Percentiles rank a stretch among this genome's conserved stretches.
Conservation (phyloP, 2,797 vertebrate genomes). For the Cuniculus paca region DNA sequence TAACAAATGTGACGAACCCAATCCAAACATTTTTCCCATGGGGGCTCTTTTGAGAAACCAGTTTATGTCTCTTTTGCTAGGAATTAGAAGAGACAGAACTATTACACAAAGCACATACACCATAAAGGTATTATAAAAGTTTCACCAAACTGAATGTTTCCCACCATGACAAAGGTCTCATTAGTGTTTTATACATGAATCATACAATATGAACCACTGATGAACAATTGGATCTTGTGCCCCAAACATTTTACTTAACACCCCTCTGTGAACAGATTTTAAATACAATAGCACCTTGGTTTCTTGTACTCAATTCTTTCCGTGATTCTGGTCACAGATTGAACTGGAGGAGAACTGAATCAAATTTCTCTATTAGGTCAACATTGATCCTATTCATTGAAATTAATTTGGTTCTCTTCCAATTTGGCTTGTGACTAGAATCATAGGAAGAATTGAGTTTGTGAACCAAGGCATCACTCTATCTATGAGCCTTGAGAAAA, state of each 20-base stretch:
- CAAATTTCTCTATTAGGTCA: not conserved
- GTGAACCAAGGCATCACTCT: not conserved
- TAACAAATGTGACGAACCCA: not conserved
- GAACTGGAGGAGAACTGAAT: not conserved
- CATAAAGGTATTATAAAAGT: not conserved
- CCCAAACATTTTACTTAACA: not conserved
- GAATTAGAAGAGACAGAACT: not conserved
- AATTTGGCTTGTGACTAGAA: not conserved
- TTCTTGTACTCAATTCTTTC: not conserved
- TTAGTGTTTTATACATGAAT: not conserved
- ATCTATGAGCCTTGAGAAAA: not conserved
- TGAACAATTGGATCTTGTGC: not conserved
- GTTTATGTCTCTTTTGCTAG: not conserved
- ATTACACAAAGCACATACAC: too few relatives aligned
- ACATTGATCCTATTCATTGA: not conserved
- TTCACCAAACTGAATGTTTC: not conserved
- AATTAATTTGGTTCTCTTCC: not conserved
- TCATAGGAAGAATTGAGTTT: not conserved
- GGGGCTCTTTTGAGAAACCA: not conserved
- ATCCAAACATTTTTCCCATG: not conserved
- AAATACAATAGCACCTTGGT: not conserved
- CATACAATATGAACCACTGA: not conserved
- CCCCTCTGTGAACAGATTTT: not conserved
- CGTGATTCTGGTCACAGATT: not conserved
- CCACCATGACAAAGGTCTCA: not conserved